A percentile compares a stretch with the other conserved stretches of the same genome.
Conservation (phyloP, 2,888 invertebrate species). For the Antitype chi region DNA sequence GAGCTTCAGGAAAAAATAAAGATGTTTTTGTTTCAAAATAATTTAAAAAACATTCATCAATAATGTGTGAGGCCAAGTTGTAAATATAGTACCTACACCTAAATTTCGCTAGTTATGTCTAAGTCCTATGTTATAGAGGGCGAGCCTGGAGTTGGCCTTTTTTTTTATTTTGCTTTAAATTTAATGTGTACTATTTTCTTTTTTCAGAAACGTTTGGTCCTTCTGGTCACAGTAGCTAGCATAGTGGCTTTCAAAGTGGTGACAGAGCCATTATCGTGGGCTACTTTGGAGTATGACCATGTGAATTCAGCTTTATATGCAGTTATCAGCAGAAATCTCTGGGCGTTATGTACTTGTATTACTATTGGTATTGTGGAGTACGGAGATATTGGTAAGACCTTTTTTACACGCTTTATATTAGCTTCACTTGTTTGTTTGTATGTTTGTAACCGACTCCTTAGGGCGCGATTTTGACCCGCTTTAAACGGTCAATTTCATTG, state of each 20-base stretch:
- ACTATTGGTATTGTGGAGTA: constrained; percentile 39
- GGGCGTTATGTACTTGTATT: constrained; percentile 24
- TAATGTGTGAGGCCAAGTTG: too few species aligned
- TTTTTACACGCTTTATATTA: too few species aligned
- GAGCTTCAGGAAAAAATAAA: too few species aligned
- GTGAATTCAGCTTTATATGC: constrained; percentile 36
- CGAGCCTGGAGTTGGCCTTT: too few species aligned
- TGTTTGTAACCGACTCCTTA: too few species aligned
- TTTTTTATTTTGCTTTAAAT: background rate
- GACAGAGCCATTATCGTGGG: constrained; percentile 27
- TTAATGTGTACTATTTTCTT: background rate
- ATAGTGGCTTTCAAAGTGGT: background rate
- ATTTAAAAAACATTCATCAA: too few species aligned
- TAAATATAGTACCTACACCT: too few species aligned
- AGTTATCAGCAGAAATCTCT: constrained; percentile 35
- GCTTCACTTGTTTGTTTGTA: too few species aligned
- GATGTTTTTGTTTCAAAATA: too few species aligned
- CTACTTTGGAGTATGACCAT: constrained; percentile 20
- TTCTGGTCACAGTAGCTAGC: background rate
- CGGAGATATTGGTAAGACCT: constrained; percentile 37
- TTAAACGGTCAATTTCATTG: too few species aligned
- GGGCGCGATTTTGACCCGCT: too few species aligned
- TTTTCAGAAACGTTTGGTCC: constrained; percentile 20
- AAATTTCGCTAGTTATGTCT: background rate
- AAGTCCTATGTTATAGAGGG: background rate